Conservation (phyloP, 1,140 invertebrate genomes). For the Maconellicoccus hirsutus region DNA sequence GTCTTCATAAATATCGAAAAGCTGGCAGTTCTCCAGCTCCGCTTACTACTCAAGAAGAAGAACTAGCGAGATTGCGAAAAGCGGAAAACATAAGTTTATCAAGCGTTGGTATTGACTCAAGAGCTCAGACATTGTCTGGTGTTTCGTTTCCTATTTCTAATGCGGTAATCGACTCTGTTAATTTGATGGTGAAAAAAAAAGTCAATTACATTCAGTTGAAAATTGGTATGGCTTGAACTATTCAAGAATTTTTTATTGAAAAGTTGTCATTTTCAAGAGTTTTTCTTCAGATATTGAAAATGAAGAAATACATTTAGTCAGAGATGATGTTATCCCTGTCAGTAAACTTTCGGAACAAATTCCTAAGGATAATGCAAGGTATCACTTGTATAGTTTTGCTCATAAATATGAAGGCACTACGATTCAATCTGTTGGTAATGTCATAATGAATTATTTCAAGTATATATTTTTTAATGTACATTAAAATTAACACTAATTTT, state of each 20-base stretch:
- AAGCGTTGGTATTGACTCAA: conserved; percentile 61
- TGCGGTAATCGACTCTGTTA: conserved; percentile 45
- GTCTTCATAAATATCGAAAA: conserved; percentile 67
- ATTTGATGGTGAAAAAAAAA: conserved; percentile 37
- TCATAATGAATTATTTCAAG: conserved; percentile 20
- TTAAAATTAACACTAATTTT: conserved; percentile 19
- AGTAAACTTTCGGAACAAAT: conserved; percentile 56
- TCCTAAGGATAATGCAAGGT: conserved; percentile 72
- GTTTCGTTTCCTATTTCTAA: conserved; percentile 74
- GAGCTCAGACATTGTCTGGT: conserved; percentile 83
- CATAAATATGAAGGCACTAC: conserved; percentile 88
- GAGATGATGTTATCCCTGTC: conserved; percentile 25
- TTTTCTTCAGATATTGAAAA: conserved; percentile 29
- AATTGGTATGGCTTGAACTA: conserved; percentile 42
- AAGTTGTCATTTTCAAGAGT: neutral
- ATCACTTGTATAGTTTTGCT: conserved; percentile 83
- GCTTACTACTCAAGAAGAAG: conserved; percentile 78
- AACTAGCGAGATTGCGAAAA: conserved; percentile 65
- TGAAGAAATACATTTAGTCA: conserved; percentile 29
- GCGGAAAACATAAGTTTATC: conserved; percentile 40
- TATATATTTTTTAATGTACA: neutral
- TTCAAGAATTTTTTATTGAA: neutral
- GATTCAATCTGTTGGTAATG: conserved; percentile 63
- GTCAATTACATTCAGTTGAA: conserved; percentile 59
- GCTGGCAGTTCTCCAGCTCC: conserved; percentile 72